Evolutionary conservation across 2,888 invertebrate species (phyloP), one percentile per base, ranked within the genome.

Genomic region (Scrobipalpa costella): DNA sequence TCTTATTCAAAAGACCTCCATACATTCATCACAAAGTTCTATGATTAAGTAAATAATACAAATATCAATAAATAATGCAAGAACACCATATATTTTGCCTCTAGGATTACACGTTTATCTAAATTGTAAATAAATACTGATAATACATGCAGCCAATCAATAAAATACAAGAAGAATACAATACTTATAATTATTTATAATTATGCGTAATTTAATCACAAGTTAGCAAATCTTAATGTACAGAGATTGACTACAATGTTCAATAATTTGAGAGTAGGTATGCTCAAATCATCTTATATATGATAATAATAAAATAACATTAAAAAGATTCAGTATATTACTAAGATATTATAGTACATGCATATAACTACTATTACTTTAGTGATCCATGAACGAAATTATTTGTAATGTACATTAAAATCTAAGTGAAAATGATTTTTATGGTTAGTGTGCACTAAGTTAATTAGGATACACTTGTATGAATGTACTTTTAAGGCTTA

Each of bases 321-420:
- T 72, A 71, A 72, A 73, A 66, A 67, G 36, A 71, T 69, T 69
- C 74, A 76, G 68, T 74, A 70, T 75, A 73, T 68, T 68, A 68
- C 67, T 81, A 77, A 76, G 69, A 71, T 74, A 65, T 69, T 50
- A 77, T 67, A 76, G 72, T 74, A 74, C 73, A 73, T 75, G 70
- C 73, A 72, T 73, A 67, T 70, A 63, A 63, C 40, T 44, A 50
- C 19, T 62, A 67, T 76, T 70, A 73, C 69, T 73, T 74, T 78
- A 80, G 73, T 76, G 66, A 77, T 79, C 78, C 77, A 74, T 75
- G 70, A 82, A 80, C 78, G 76, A 88, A 88, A 87, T 88, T 85
- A 84, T 94, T 94, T 74, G 92, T 93, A 79, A 94, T 81, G 68
- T 92, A 89, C 73, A 92, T 92, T 74, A 93, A 69, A 66, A 68